Conservation (phyloP, 2,113 vertebrate species). For the Tenebrosternarchus preto region DNA sequence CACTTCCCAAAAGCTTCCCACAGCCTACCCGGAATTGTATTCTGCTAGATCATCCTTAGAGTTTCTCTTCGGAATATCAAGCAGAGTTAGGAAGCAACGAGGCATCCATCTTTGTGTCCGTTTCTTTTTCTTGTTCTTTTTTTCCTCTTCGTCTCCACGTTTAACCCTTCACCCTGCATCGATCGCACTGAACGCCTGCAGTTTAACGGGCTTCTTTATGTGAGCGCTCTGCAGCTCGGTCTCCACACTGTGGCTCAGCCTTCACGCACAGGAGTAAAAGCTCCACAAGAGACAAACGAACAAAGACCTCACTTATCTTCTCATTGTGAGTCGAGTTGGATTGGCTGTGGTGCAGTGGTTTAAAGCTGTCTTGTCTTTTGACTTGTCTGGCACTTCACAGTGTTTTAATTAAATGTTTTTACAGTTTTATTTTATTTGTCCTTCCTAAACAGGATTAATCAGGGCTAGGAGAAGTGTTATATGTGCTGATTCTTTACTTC, state of each 20-base stretch:
- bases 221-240: constrained; percentile 33
- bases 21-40: constrained; percentile 9
- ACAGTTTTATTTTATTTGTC: neutral
- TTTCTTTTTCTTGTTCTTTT: neutral
- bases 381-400: constrained; percentile 1
- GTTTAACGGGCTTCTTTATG: constrained; percentile 22
- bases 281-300: constrained; percentile 18
- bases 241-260: too few species aligned
- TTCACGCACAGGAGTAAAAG: constrained; percentile 34
- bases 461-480: neutral
- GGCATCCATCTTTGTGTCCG: constrained; percentile 28
- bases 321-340: constrained; percentile 13
- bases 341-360: constrained; percentile 11
- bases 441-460: neutral
- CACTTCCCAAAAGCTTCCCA: neutral
- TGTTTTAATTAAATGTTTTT: neutral
- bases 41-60: neutral
- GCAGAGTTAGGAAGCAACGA: constrained; percentile 28
- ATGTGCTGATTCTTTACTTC: constrained; percentile 5
- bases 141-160: neutral
- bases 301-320: constrained; percentile 31
- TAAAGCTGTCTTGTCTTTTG: constrained; percentile 21
- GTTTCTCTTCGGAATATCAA: constrained; percentile 35
- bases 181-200: constrained; percentile 7
- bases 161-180: constrained; percentile 4